Evolutionary conservation across 2,888 invertebrate species (phyloP).

Genomic region (Synergus laeviventris): DNA sequence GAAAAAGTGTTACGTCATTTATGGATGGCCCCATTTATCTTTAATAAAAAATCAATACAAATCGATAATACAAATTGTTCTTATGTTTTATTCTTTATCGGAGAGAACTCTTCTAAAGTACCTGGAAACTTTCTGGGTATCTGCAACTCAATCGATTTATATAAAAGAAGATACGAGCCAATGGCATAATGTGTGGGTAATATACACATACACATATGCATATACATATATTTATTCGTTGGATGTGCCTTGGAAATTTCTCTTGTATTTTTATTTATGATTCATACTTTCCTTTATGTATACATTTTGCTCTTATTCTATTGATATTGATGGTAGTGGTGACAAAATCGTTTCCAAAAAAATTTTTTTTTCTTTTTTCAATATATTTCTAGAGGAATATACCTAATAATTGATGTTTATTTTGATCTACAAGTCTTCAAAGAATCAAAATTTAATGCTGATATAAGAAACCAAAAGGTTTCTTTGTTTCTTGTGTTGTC

Average conservation of each 20-base stretch:
- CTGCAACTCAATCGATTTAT: slow-evolving; percentile 18
- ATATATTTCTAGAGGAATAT: no score
- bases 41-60: not conserved
- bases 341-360: slow-evolving; percentile 10
- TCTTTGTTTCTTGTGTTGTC: no score
- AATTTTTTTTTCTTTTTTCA: no score
- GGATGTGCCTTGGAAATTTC: slow-evolving; percentile 3
- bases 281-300: slow-evolving; percentile 1
- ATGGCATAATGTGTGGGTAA: slow-evolving; percentile 3
- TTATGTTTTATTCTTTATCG: not conserved
- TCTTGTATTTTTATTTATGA: slow-evolving; percentile 13
- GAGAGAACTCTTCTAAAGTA: not conserved
- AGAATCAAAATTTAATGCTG: no score
- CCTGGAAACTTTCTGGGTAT: not conserved
- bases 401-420: no score
- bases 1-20: no score
- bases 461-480: no score
- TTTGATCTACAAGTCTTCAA: no score
- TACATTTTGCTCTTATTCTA: not conserved
- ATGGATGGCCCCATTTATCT: not conserved
- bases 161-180: slow-evolving; percentile 25
- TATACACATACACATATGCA: not conserved
- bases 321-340: slow-evolving; percentile 30
- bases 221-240: not conserved
- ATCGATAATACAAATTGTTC: not conserved